Percentiles rank a stretch among this genome's conserved stretches.
Conservation (phyloP, 2,888 invertebrate species). For the Liopterus haemorrhoidalis region DNA sequence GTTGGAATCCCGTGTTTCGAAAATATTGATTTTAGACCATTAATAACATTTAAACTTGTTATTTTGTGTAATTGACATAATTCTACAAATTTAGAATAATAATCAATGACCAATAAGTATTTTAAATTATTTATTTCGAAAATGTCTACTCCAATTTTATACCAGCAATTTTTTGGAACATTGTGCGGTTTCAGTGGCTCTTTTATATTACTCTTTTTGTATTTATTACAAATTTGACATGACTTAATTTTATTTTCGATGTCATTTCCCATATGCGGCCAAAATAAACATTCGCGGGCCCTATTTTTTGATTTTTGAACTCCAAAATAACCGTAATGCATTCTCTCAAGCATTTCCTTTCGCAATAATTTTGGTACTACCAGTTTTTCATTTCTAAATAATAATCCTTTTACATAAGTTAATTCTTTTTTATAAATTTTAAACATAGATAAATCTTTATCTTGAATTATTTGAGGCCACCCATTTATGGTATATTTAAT, state of each 20-base stretch:
- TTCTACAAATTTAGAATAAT: constrained; percentile 10
- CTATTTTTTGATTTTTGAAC: background rate
- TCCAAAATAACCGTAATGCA: constrained; percentile 8
- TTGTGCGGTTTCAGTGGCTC: constrained; percentile 6
- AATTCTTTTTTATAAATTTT: too few species aligned
- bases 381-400: background rate
- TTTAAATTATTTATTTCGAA: background rate
- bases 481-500: too few species aligned
- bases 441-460: too few species aligned
- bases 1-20: constrained; percentile 11
- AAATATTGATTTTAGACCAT: constrained; percentile 7
- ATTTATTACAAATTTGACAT: constrained; percentile 8
- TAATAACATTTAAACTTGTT: background rate
- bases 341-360: background rate
- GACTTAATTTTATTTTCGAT: background rate
- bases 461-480: too few species aligned
- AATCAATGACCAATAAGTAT: constrained; percentile 9
- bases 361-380: background rate
- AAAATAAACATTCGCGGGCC: constrained; percentile 9
- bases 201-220: constrained; percentile 1
- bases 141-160: constrained; percentile 9
- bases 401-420: background rate
- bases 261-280: background rate
- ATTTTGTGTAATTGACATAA: constrained; percentile 3
- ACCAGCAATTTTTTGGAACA: constrained; percentile 3